A percentile compares a stretch with the other conserved stretches of the same genome.
Conservation (phyloP, 2,888 invertebrate genomes). For the Temnothorax rugatulus region DNA sequence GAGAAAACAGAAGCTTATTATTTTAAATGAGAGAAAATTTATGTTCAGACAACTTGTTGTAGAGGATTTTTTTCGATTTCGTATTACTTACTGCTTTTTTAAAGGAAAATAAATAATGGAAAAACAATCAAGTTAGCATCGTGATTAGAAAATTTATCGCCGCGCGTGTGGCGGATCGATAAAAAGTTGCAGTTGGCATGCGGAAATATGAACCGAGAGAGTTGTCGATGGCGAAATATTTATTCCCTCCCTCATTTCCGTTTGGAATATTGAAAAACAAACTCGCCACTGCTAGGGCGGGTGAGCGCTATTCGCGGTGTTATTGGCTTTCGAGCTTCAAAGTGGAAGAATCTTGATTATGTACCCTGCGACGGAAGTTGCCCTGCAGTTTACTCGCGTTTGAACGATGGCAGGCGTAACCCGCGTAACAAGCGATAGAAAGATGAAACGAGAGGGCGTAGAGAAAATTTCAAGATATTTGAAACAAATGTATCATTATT, state of each 20-base stretch:
- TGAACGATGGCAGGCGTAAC: background rate
- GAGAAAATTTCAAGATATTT: background rate
- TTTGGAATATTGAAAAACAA: slow-evolving; percentile 58
- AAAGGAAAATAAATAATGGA: slow-evolving; percentile 21
- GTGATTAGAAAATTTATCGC: slow-evolving; percentile 45
- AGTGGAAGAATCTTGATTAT: slow-evolving; percentile 57
- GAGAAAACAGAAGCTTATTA: background rate
- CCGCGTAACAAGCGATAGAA: slow-evolving; percentile 4
- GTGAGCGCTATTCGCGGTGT: slow-evolving; percentile 15
- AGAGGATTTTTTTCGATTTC: background rate
- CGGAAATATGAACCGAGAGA: slow-evolving; percentile 54
- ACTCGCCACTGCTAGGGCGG: slow-evolving; percentile 17
- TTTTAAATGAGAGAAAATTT: slow-evolving; percentile 4
- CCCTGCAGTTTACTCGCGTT: slow-evolving; percentile 26
- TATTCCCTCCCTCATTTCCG: slow-evolving; percentile 56
- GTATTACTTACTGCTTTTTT: slow-evolving; percentile 1
- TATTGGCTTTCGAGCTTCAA: slow-evolving; percentile 52
- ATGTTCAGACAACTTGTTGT: background rate
- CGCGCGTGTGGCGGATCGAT: slow-evolving; percentile 31
- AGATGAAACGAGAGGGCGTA: background rate
- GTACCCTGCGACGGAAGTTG: slow-evolving; percentile 36
- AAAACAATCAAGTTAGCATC: slow-evolving; percentile 40
- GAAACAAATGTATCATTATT: background rate
- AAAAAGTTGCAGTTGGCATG: slow-evolving; percentile 39
- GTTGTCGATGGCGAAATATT: slow-evolving; percentile 52